Conservation (phyloP, 2,888 invertebrate species). For the Synanthedon myopaeformis region DNA sequence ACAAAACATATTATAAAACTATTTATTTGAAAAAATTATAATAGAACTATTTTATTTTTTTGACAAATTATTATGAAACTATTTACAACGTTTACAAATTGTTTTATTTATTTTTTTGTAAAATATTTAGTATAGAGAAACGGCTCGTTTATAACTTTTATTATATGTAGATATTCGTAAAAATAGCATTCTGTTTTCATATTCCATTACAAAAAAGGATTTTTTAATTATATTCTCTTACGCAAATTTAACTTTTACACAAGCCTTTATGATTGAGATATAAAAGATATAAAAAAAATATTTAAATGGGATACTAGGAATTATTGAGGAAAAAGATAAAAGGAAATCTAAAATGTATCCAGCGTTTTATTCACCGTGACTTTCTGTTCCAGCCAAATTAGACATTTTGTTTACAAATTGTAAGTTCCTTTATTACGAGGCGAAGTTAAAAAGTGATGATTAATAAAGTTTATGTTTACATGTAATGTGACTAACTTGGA, state of each 20-base stretch:
- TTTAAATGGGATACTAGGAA: no score
- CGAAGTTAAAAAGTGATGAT: not conserved
- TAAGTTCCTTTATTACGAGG: conserved; percentile 2
- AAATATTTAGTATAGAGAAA: no score
- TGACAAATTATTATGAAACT: no score
- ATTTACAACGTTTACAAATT: no score
- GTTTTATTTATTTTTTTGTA: no score
- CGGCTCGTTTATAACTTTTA: no score
- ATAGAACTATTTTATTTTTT: no score
- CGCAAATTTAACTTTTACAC: not conserved
- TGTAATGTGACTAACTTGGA: not conserved
- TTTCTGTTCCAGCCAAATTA: conserved; percentile 20
- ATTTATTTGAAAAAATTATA: no score
- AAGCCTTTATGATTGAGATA: not conserved
- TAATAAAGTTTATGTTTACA: not conserved
- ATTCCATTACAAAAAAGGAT: no score
- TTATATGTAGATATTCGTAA: not conserved
- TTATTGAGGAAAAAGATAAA: no score
- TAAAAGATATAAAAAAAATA: not conserved
- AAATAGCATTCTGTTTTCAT: no score
- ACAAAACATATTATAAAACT: no score
- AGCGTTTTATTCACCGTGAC: conserved; percentile 6
- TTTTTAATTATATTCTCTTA: not conserved
- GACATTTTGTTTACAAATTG: conserved; percentile 2
- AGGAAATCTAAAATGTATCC: not conserved